Evolutionary conservation across 2,888 invertebrate genomes (phyloP).

Genomic region (Agrotis clavis): DNA sequence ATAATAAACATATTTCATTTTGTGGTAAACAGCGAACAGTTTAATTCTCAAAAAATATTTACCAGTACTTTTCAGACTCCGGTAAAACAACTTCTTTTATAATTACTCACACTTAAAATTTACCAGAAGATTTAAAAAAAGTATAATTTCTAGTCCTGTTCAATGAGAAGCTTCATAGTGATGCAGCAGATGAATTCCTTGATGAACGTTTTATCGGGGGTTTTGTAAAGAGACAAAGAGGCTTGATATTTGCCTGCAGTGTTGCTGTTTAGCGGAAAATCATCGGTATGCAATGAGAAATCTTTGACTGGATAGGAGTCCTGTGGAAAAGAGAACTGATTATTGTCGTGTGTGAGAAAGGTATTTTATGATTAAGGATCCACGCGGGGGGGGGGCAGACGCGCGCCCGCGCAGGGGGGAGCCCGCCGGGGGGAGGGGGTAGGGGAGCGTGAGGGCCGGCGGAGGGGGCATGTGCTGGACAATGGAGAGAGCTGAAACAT

Average conservation of each 20-base stretch:
- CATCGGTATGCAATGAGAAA: constrained; percentile 69
- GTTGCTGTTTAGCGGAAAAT: constrained; percentile 73
- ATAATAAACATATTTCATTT: not conserved
- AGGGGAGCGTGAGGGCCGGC: not conserved
- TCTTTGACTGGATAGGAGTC: constrained; percentile 71
- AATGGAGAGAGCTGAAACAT: too few species aligned
- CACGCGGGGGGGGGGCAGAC: constrained; percentile 82
- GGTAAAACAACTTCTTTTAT: not conserved
- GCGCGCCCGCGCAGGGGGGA: constrained; percentile 79
- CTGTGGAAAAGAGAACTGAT: constrained; percentile 62
- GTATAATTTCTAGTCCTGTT: constrained; percentile 50
- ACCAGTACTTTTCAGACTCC: not conserved
- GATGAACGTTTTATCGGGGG: constrained; percentile 67
- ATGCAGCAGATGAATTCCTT: constrained; percentile 70
- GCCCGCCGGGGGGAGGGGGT: constrained; percentile 48
- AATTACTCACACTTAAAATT: not conserved
- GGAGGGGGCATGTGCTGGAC: constrained; percentile 19
- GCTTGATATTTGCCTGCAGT: constrained; percentile 75
- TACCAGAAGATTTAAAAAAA: not conserved
- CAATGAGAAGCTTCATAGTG: constrained; percentile 74
- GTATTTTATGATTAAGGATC: too few species aligned
- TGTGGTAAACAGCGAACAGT: not conserved
- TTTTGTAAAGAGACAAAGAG: constrained; percentile 68
- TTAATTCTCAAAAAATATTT: not conserved
- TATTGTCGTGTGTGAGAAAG: not conserved